Conservation (phyloP, 2,797 vertebrate genomes). For the Chrosomus eos region DNA sequence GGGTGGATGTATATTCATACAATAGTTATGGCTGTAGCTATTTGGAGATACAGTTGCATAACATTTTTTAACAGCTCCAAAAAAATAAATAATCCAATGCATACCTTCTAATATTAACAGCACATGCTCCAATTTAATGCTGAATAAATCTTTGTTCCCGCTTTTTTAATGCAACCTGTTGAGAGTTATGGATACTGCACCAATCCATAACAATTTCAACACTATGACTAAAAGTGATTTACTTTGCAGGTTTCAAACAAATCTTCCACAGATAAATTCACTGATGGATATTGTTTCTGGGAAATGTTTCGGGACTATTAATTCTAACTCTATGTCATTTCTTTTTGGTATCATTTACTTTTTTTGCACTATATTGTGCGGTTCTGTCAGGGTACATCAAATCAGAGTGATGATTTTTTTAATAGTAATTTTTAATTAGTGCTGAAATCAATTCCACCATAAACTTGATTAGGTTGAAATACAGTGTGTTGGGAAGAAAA, state of each 20-base stretch:
- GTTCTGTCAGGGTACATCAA: background rate
- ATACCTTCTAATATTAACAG: background rate
- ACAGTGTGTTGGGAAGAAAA: background rate
- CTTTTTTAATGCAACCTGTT: background rate
- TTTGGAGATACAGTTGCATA: background rate
- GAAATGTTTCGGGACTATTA: background rate
- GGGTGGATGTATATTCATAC: background rate
- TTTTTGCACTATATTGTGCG: background rate
- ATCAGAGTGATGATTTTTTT: background rate
- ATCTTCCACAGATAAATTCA: background rate
- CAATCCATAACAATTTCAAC: conserved; percentile 6
- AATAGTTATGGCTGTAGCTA: background rate
- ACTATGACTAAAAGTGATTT: background rate
- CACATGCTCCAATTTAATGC: background rate
- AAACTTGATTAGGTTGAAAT: background rate
- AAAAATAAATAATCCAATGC: background rate
- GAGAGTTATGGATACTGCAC: background rate
- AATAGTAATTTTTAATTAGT: background rate
- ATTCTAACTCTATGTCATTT: background rate
- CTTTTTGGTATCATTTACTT: background rate
- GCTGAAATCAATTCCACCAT: background rate
- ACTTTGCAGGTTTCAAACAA: background rate
- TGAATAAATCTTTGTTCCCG: background rate
- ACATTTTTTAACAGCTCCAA: background rate
- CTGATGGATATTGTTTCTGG: background rate